Evolutionary conservation across 1,140 invertebrate species (phyloP), one percentile per base, ranked within the genome.

Genomic region (Mercenaria mercenaria): DNA sequence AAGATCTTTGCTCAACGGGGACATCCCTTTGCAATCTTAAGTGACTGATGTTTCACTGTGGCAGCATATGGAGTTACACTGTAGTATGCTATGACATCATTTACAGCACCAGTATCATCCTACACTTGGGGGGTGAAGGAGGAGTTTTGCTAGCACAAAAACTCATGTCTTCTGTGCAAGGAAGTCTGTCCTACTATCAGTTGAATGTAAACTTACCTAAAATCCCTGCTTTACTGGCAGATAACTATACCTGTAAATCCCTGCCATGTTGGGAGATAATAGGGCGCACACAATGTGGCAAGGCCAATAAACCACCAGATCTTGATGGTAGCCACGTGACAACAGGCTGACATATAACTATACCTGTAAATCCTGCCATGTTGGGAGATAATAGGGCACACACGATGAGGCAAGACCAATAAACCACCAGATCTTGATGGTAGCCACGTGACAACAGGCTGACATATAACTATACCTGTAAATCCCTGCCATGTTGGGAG

Each of bases 221-320:
- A n/a, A n/a, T n/a, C n/a, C 94, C n/a, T n/a, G n/a, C n/a, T n/a
- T n/a, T n/a, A n/a, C 93, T 15, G 92, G 91, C 4, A 95, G 88
- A 56, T 88, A 91, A n/a, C n/a, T n/a, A 67, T 67, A 95, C 95
- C 94, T 88, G 88, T 43, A 84, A 93, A 95, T 34, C 94, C 94
- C 37, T 87, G 61, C 93, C 93, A 95, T 23, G 93, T 93, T 13
- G 92, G 91, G 6, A 95, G 87, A 76, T 93, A 95, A 84, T 95
- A 95, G 10, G 95, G 91, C 13, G 69, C 89, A 43, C 61, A 79
- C 26, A 95, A 91, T 26, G 91, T 76, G 0, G 74, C 81, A 20
- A 81, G 56, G 29, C 94, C 95, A 26, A 93, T 23, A 4, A 94
- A 13, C 93, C 94, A 95, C 94, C 94, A 95, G 4, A 91, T 32